A percentile compares a stretch with the other conserved stretches of the same genome.
Conservation (phyloP, 1,140 invertebrate species). For the Zaprionus lachaisei region DNA sequence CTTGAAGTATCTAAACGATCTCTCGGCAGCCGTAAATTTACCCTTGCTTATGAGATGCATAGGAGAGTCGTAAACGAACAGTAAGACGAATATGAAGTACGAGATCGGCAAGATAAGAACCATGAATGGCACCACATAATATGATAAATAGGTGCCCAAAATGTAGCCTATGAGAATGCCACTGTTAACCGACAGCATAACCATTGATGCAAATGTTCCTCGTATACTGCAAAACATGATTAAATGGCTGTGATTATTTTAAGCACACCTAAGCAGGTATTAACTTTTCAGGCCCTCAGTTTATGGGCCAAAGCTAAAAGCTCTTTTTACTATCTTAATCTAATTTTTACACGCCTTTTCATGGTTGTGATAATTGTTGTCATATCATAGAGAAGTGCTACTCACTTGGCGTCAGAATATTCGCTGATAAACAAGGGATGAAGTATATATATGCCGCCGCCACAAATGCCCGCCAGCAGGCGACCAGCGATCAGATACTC, state of each 20-base stretch:
- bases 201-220: conserved; percentile 67
- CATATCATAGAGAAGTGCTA: conserved; percentile 8
- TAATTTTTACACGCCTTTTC: neutral
- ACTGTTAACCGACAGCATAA: conserved; percentile 61
- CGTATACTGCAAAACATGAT: conserved; percentile 57
- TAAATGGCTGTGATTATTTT: neutral
- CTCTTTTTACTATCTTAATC: neutral
- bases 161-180: conserved; percentile 69
- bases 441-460: conserved; percentile 69
- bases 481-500: conserved; percentile 77
- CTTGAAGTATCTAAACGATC: conserved; percentile 63
- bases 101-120: conserved; percentile 48
- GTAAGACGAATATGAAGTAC: conserved; percentile 47
- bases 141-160: conserved; percentile 61
- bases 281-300: neutral
- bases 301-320: neutral
- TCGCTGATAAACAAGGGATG: conserved; percentile 73
- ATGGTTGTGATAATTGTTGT: neutral
- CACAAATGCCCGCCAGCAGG: conserved; percentile 79
- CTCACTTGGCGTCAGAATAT: conserved; percentile 75
- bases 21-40: conserved; percentile 48
- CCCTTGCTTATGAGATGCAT: conserved; percentile 61
- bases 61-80: conserved; percentile 69
- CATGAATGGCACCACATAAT: conserved; percentile 52
- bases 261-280: neutral